These are phyloP conservation scores for Entomobrya multifasciata DNA, from an alignment of 2,888 invertebrate genomes.

Conservation along the genomic window DNA sequence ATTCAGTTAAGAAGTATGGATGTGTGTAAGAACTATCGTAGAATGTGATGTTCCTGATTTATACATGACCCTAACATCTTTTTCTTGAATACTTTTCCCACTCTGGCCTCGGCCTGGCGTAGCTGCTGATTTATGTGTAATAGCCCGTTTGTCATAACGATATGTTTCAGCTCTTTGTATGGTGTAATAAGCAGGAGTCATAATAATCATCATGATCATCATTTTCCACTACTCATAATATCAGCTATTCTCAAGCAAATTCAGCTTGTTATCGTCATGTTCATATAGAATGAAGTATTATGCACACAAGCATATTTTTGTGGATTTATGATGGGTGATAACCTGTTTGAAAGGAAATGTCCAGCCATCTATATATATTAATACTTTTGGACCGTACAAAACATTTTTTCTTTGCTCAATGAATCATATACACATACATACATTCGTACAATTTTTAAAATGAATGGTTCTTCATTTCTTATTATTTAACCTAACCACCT, in stretches of 20 bases:
- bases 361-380: conserved; percentile 66
- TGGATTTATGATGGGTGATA: conserved; percentile 74
- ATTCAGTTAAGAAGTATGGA: neutral
- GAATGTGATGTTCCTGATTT: neutral
- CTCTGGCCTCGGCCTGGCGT: too few species aligned
- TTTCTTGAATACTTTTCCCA: conserved; percentile 62
- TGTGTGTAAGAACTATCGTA: neutral
- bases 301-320: conserved; percentile 69
- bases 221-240: too few species aligned
- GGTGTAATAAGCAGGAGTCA: conserved; percentile 68
- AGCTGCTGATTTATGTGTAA: conserved; percentile 69
- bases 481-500: neutral
- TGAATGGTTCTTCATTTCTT: conserved; percentile 45
- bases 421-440: conserved; percentile 47
- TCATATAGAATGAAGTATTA: conserved; percentile 62
- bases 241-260: conserved; percentile 54
- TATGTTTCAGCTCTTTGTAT: conserved; percentile 69
- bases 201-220: conserved; percentile 65
- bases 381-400: conserved; percentile 36
- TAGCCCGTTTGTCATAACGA: conserved; percentile 73
- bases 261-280: conserved; percentile 72
- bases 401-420: conserved; percentile 53
- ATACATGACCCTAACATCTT: too few species aligned
- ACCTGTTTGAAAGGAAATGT: conserved; percentile 76
- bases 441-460: conserved; percentile 17